These are phyloP conservation scores for Lagria hirta DNA, from an alignment of 2,888 invertebrate genomes.

Conservation along the genomic window DNA sequence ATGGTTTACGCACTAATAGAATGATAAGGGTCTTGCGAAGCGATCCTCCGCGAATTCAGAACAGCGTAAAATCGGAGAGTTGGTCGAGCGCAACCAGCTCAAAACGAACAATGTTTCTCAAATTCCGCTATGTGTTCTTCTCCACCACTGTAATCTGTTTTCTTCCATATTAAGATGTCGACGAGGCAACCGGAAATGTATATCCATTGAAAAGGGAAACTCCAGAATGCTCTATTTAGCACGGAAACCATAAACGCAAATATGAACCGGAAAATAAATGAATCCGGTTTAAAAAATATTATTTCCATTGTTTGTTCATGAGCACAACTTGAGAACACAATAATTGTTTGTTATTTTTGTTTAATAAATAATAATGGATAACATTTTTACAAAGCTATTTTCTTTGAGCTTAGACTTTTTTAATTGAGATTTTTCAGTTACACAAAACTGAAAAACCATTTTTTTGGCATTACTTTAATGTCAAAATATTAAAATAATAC, in stretches of 20 bases:
- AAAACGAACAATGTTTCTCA: slow-evolving; percentile 26
- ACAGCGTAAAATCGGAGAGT: slow-evolving; percentile 28
- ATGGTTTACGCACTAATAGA: slow-evolving; percentile 42
- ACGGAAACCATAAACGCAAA: slow-evolving; percentile 14
- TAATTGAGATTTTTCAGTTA: no score
- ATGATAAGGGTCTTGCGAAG: slow-evolving; percentile 41
- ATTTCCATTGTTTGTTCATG: no score
- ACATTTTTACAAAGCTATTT: no score
- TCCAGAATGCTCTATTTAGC: slow-evolving; percentile 7
- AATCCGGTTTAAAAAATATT: no score
- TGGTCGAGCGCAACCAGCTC: slow-evolving; percentile 29
- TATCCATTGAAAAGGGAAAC: slow-evolving; percentile 3
- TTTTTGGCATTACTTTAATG: no score
- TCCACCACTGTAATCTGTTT: slow-evolving; percentile 14
- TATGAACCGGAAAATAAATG: no score
- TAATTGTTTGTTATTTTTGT: no score
- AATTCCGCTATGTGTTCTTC: slow-evolving; percentile 17
- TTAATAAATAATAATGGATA: no score
- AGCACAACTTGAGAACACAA: no score
- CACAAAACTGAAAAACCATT: no score
- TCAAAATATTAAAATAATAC: no score
- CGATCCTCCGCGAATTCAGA: slow-evolving; percentile 23
- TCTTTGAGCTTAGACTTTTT: no score
- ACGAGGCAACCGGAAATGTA: slow-evolving; percentile 13
- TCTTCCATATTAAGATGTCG: slow-evolving; percentile 22